Evolutionary conservation across 2,888 invertebrate species (phyloP).

Genomic region (Volucella bombylans): DNA sequence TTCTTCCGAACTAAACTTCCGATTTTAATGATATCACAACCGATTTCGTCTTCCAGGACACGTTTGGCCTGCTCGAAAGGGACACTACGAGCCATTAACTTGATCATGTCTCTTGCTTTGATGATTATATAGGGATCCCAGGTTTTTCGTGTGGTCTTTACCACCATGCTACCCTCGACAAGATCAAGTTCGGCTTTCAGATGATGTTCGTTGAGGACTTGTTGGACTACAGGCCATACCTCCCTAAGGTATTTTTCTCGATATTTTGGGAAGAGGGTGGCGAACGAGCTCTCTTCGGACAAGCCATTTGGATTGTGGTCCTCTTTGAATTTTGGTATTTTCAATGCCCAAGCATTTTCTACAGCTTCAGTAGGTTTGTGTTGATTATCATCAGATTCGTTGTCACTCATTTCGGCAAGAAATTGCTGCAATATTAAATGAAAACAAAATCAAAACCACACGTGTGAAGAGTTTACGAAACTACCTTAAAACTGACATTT

Average conservation of each 20-base stretch:
- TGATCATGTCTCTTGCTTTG: slow-evolving; percentile 97
- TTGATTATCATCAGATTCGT: slow-evolving; percentile 75
- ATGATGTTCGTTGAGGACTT: slow-evolving; percentile 89
- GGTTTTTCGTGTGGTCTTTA: slow-evolving; percentile 96
- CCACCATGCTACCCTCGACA: slow-evolving; percentile 96
- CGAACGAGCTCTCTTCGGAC: slow-evolving; percentile 96
- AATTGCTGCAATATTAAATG: slow-evolving; percentile 5
- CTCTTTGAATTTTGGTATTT: slow-evolving; percentile 93
- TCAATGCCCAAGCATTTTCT: slow-evolving; percentile 93
- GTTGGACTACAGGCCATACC: slow-evolving; percentile 97
- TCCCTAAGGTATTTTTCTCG: slow-evolving; percentile 97
- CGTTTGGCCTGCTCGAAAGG: slow-evolving; percentile 97
- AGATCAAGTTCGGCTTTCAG: slow-evolving; percentile 95
- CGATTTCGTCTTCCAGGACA: slow-evolving; percentile 93
- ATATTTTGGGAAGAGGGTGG: slow-evolving; percentile 98
- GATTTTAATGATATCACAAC: slow-evolving; percentile 98
- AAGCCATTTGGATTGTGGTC: slow-evolving; percentile 93
- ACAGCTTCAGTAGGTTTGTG: slow-evolving; percentile 84
- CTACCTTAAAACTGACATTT: slow-evolving; percentile 4
- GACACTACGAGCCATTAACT: slow-evolving; percentile 96
- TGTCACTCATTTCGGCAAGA: slow-evolving; percentile 77
- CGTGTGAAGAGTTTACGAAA: slow-evolving; percentile 16
- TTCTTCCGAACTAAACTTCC: slow-evolving; percentile 93
- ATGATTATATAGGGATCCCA: slow-evolving; percentile 99
- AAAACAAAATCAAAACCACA: slow-evolving; percentile 49